A percentile compares a stretch with the other conserved stretches of the same genome.
Evolutionary conservation across 2,113 vertebrate genomes (phyloP).

Genomic region (Calypte anna): DNA sequence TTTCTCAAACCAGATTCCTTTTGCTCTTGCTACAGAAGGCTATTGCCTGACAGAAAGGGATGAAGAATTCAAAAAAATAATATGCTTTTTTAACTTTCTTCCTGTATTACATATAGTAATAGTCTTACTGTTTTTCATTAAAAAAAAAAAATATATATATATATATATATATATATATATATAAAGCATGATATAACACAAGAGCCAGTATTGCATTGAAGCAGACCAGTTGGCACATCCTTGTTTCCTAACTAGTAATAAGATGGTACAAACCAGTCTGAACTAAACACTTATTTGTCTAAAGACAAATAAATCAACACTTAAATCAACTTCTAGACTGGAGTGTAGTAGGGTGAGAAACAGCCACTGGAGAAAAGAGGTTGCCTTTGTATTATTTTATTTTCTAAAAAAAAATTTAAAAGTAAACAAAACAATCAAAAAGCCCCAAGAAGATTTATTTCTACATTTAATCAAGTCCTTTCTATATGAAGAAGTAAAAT

Average conservation of each 20-base stretch:
- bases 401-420: background rate
- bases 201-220: background rate
- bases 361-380: background rate
- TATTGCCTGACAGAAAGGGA: background rate
- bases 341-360: background rate
- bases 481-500: background rate
- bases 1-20: background rate
- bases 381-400: background rate
- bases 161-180: too few species aligned
- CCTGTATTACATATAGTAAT: background rate
- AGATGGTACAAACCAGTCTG: background rate
- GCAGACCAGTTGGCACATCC: rapidly evolving
- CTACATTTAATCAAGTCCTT: background rate
- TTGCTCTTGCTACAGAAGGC: background rate
- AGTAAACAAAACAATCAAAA: background rate
- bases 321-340: background rate
- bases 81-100: background rate
- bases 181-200: background rate
- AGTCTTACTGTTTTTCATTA: background rate
- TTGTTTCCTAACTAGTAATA: background rate
- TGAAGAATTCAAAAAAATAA: background rate
- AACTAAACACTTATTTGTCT: background rate
- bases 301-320: background rate
- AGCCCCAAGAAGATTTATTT: background rate
- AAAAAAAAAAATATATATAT: background rate